phyloP scores from a whole-genome alignment of 1,140 invertebrate genomes.

The Drosophila santomea region DNA sequence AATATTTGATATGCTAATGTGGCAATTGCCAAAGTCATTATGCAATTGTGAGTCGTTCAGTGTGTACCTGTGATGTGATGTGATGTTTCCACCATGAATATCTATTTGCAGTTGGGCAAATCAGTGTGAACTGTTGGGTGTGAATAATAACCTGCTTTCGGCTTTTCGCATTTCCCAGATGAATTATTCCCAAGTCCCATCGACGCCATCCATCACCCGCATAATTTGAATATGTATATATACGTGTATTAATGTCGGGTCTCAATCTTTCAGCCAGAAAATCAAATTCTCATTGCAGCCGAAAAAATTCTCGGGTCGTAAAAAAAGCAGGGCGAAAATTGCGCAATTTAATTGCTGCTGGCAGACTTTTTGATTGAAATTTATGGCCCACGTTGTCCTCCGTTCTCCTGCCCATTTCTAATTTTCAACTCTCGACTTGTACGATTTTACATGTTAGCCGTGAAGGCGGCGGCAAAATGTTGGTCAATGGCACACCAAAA shows the following conservation, averaged over 20 bases:
- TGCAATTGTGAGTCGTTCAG: slow-evolving; percentile 32
- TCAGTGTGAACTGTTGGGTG: slow-evolving; percentile 21
- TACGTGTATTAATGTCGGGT: not conserved
- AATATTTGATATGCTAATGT: slow-evolving; percentile 62
- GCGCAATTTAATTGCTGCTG: slow-evolving; percentile 76
- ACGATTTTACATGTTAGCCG: slow-evolving; percentile 21
- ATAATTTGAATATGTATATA: slow-evolving; percentile 18
- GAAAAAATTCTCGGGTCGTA: slow-evolving; percentile 6
- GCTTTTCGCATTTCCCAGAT: slow-evolving; percentile 7
- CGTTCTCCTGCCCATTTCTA: slow-evolving; percentile 36
- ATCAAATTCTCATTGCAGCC: slow-evolving; percentile 23
- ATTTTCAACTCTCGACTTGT: slow-evolving; percentile 15
- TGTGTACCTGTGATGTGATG: slow-evolving; percentile 30
- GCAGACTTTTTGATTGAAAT: slow-evolving; percentile 72
- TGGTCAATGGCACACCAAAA: slow-evolving; percentile 67
- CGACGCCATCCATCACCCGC: slow-evolving; percentile 18
- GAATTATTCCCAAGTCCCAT: slow-evolving; percentile 12
- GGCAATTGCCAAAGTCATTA: slow-evolving; percentile 49
- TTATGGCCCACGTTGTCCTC: slow-evolving; percentile 73
- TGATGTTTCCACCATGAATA: not conserved
- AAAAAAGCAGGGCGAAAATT: slow-evolving; percentile 40
- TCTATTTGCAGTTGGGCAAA: slow-evolving; percentile 27
- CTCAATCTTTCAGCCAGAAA: slow-evolving; percentile 31
- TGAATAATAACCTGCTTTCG: slow-evolving; percentile 14
- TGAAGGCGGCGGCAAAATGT: slow-evolving; percentile 50